Base-by-base conservation (phyloP, 2,797 vertebrate species). In the Lutjanus campechanus region DNA sequence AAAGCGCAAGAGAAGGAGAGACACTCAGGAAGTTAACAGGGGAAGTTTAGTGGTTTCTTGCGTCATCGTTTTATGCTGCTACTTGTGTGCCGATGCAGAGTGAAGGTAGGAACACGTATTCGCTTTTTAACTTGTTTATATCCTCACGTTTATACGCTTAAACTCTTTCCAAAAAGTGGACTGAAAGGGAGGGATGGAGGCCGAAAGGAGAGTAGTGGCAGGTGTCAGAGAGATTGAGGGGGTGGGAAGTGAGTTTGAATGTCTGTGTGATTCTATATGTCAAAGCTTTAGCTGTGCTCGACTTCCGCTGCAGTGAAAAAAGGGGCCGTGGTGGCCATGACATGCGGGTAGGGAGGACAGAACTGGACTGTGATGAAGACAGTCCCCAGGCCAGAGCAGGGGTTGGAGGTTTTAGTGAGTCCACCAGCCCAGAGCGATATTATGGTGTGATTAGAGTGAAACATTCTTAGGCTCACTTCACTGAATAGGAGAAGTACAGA, bases 31-130 rank as follows among this genome's bases (percentile, higher is more conserved):
- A 96, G 96, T 96, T 68, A 86, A 87, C 91, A 94, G 92, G 93
- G 95, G 95, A 95, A 95, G 96, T 96, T 94, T 92, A 70, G 95
- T 90, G 95, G 95, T 96, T 96, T 95, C 92, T 96, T 96, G 95
- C 95, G 94, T 96, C 95, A 96, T 88, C 77, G 41, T 83, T 91
- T 83, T 93, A 79, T 92, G 89, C 91, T 93, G 89, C 89, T 92
- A 85, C 92, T 93, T 88, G 85, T 82, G 82, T 88, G 94, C 92
- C 86, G 91, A 88, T 94, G 92, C 91, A 92, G 91, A 86, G 84
- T 87, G 85, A 93, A 95, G 95, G 95, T 96, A 96, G 89, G 95
- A 91, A 84, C 77, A 40, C 75, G 17, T 68, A 61, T 75, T 80
- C 12, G 12, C 69, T 59, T 84, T 88, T 81, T n/a, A 54, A 71